These are phyloP conservation scores for Epirrita christyi DNA, from an alignment of 2,888 invertebrate genomes.

Conservation along the genomic window DNA sequence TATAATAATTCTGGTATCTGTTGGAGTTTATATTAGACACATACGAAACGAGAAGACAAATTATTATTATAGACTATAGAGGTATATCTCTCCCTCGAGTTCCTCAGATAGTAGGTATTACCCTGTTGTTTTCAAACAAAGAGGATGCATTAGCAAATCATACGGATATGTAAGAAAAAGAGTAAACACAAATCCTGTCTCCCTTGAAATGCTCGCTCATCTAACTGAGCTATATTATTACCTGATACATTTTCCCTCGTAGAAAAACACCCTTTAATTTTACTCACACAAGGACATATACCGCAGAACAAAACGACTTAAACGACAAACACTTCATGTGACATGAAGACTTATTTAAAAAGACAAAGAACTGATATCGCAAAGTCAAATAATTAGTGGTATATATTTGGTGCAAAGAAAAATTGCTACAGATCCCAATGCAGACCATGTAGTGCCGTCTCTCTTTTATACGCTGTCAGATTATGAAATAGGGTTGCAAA, in stretches of 20 bases:
- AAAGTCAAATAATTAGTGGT: not conserved
- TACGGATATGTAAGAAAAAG: conserved; percentile 48
- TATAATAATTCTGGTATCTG: too few relatives aligned
- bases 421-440: conserved; percentile 58
- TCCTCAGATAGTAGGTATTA: conserved; percentile 30
- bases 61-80: not conserved
- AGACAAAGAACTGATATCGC: not conserved
- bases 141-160: conserved; percentile 45
- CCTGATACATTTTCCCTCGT: conserved; percentile 68
- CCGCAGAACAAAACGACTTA: conserved; percentile 21
- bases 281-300: conserved; percentile 51
- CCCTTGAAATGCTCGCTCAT: conserved; percentile 64
- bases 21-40: too few relatives aligned
- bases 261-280: conserved; percentile 73
- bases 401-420: conserved; percentile 19
- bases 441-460: conserved; percentile 53
- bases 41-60: not conserved
- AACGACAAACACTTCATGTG: not conserved
- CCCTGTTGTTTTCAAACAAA: conserved; percentile 49
- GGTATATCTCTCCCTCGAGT: conserved; percentile 5
- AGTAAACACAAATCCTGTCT: conserved; percentile 58
- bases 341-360: conserved; percentile 18
- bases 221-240: conserved; percentile 66
- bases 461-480: conserved; percentile 56
- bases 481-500: conserved; percentile 46